Base-by-base conservation (phyloP, 2,797 vertebrate species). In the Harpagifer antarcticus region DNA sequence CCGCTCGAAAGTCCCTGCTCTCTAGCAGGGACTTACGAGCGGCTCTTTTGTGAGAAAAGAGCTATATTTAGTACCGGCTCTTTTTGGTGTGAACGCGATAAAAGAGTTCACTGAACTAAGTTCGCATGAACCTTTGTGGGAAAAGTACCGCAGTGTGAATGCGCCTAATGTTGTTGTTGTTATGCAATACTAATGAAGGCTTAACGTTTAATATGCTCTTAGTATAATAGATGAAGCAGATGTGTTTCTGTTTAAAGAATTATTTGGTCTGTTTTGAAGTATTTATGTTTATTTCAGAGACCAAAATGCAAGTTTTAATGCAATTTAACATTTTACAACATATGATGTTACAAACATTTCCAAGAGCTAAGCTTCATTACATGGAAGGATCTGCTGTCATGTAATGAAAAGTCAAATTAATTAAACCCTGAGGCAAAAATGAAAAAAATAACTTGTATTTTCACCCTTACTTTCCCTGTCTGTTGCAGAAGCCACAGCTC, bases 401-500 rank as follows among this genome's bases (percentile, higher is more conserved):
- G 14, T 72, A 64, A 27, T 12, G 27, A 42, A 19, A 45, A 1
- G 3, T 52, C 4, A 48, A 16, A 44, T 40, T n/a, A 45, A 52
- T 49, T 31, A 2, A 47, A 14, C 11, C 23, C 40, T 10, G 16
- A 44, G n/a, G 37, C 4, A 27, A 3, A 9, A 27, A 8, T 13
- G 4, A 9, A 43, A 54, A 3, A 49, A 27, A 2, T 17, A 7
- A 20, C 6, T 23, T 33, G 33, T 53, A 19, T 44, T 23, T 44
- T 43, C 40, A 19, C 20, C 23, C 9, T 37, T 69, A 2, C 19
- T 64, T 43, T 42, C n/a, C 9, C 33, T 76, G 45, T 85, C 0
- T 90, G 89, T 82, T 88, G 48, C 95, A 99, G 98, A 99, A 98
- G 92, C 98, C 98, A 65, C 96, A 97, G 91, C 93, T 99, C 79